Base-by-base conservation (phyloP, 35 echinoderm and acorn worm species). In the Patiria miniata region DNA sequence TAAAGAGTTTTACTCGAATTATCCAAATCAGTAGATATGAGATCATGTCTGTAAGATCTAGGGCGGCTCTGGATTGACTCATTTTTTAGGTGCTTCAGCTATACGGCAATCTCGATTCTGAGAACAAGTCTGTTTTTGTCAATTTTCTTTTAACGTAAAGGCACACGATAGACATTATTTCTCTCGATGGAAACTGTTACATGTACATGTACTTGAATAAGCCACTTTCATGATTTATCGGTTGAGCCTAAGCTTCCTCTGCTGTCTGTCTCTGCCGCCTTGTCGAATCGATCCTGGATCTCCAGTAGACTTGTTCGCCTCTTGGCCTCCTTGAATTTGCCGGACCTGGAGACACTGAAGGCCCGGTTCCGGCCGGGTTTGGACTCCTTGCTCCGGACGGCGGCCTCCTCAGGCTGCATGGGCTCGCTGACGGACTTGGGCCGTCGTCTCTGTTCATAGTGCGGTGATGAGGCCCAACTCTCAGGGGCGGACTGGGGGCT, bases 341-440 rank as follows among this genome's bases (percentile, higher is more conserved):
- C 65, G 21, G 65, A 73, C n/a, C 65, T 73, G 26, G 65, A 73
- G 65, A 73, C 65, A 23, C 65, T 73, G 65, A 73, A 73, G 26
- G 65, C 65, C 65, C 65, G 65, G 65, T 73, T 73, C 65, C 29
- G 21, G 3, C 65, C 65, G 19, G 65, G 65, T 36, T 30, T 73
- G 65, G 26, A 32, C 10, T 73, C 65, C 29, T 73, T 73, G 29
- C 65, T 73, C 65, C 65, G 65, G 65, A 73, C 65, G 23, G 21
- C 14, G 4, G 12, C 42, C 4, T 47, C 42, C 26, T 73, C 65
- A 18, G 65, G 65, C 29, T 73, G 26, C 1, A 34, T 10, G 26
- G 65, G 65, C 65, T 73, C 65, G 65, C 65, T 73, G 65, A 73
- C 65, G 19, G 65, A 73, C 65, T 73, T 73, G 65, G 65, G 65